A percentile compares a stretch with the other conserved stretches of the same genome.
These are phyloP conservation scores for Epsilonema sp. DNA, from an alignment of 2,888 invertebrate genomes.

Conservation along the genomic window DNA sequence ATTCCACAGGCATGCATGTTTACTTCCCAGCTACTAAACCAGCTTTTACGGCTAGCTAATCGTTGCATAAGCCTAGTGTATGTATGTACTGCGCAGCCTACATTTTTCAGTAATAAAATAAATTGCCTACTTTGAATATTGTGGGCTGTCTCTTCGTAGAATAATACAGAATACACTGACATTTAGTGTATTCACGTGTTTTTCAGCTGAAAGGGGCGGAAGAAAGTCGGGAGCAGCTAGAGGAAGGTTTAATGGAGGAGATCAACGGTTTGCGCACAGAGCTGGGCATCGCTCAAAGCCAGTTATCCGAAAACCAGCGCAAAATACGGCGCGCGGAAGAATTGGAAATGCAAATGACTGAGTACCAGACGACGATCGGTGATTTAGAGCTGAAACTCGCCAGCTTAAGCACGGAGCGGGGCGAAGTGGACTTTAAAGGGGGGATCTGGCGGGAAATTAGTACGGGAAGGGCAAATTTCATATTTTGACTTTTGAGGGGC, in stretches of 20 bases:
- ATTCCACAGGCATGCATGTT: too few relatives aligned
- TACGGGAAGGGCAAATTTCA: too few relatives aligned
- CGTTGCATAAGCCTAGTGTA: background rate
- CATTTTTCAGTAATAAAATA: background rate
- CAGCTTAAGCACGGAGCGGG: slow-evolving; percentile 4
- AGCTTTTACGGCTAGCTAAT: background rate
- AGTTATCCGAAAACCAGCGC: background rate
- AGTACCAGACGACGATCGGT: slow-evolving; percentile 6
- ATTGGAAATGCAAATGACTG: slow-evolving; percentile 5
- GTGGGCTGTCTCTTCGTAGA: too few relatives aligned
- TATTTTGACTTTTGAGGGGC: too few relatives aligned
- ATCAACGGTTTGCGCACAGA: slow-evolving; percentile 56
- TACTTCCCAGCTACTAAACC: too few relatives aligned
- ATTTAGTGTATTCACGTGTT: too few relatives aligned
- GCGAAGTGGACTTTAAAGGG: slow-evolving; percentile 6
- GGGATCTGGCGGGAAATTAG: too few relatives aligned
- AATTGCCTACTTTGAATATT: background rate
- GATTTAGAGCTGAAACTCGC: slow-evolving; percentile 8
- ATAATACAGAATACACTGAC: too few relatives aligned
- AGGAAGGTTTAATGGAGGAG: slow-evolving; percentile 37
- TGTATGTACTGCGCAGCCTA: background rate
- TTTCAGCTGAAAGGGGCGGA: slow-evolving; percentile 37
- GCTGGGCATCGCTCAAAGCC: slow-evolving; percentile 32
- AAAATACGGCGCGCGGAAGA: slow-evolving; percentile 5
- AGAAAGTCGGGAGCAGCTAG: slow-evolving; percentile 38